These are phyloP conservation scores for Heliconius melpomene DNA, from an alignment of 1,140 invertebrate species.

Conservation along the genomic window DNA sequence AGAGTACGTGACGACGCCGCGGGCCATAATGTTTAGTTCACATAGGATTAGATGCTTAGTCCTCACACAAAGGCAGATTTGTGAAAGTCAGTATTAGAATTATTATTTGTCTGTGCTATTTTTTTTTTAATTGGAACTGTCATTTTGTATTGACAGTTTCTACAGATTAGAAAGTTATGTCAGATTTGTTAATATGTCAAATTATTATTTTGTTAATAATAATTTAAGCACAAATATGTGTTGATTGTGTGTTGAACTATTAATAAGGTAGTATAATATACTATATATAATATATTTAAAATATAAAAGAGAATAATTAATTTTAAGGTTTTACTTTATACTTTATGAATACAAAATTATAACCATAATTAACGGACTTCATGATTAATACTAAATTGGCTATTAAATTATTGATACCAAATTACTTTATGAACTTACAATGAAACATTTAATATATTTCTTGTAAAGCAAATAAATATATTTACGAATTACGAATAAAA, in stretches of 20 bases:
- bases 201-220: not conserved
- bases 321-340: not conserved
- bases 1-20: conserved; percentile 47
- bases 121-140: not conserved
- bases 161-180: not conserved
- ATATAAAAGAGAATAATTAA: not conserved
- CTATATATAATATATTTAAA: too few species aligned
- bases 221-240: not conserved
- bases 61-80: conserved; percentile 40
- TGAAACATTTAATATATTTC: not conserved
- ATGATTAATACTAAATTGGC: not conserved
- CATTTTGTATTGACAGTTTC: not conserved
- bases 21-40: conserved; percentile 59
- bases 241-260: not conserved
- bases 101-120: conserved; percentile 7
- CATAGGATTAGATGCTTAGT: conserved; percentile 71
- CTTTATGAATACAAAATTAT: not conserved
- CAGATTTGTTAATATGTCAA: not conserved
- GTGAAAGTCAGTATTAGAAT: conserved; percentile 16
- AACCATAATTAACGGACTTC: not conserved
- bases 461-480: conserved; percentile 27
- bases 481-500: conserved; percentile 31
- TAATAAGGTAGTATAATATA: too few species aligned
- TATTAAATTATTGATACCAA: not conserved
- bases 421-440: not conserved